Conservation (phyloP, 1,140 invertebrate genomes). For the Leptoteleia sp. region DNA sequence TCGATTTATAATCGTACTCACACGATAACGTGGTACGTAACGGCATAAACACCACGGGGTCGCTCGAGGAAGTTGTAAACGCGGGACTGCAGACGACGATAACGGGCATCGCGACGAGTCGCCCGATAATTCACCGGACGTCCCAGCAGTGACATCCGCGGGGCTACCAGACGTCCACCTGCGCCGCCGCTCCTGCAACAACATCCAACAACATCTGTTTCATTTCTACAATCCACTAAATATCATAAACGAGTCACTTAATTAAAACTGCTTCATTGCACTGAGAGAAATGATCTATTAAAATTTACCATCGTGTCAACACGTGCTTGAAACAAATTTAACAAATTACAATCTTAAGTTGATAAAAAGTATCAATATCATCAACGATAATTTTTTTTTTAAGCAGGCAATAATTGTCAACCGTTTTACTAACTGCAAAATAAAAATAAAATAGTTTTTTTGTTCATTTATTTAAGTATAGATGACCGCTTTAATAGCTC, state of each 20-base stretch:
- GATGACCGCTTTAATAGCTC: too few species aligned
- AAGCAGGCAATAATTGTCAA: too few species aligned
- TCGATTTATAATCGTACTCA: conserved; percentile 84
- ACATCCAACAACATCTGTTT: conserved; percentile 15
- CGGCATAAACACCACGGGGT: conserved; percentile 90
- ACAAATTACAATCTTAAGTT: too few species aligned
- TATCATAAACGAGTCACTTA: conserved; percentile 1
- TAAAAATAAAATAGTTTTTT: too few species aligned
- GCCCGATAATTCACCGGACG: conserved; percentile 93
- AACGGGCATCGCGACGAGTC: conserved; percentile 92
- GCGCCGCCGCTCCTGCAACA: conserved; percentile 72
- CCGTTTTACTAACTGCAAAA: too few species aligned
- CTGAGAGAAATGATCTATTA: too few species aligned
- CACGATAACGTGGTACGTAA: conserved; percentile 95
- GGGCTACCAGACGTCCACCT: conserved; percentile 86
- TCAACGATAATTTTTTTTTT: too few species aligned
- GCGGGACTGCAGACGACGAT: conserved; percentile 92
- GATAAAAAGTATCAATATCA: too few species aligned
- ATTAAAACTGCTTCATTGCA: too few species aligned
- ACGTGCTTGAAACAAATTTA: too few species aligned
- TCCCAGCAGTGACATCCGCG: conserved; percentile 94
- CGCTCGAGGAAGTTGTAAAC: conserved; percentile 97
- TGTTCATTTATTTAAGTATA: too few species aligned
- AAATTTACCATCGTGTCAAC: too few species aligned
- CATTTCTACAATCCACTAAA: conserved; percentile 10